Percentiles rank a stretch among this genome's conserved stretches.
phyloP scores from a whole-genome alignment of 2,888 invertebrate species.

The Tromatobia lineatoria region DNA sequence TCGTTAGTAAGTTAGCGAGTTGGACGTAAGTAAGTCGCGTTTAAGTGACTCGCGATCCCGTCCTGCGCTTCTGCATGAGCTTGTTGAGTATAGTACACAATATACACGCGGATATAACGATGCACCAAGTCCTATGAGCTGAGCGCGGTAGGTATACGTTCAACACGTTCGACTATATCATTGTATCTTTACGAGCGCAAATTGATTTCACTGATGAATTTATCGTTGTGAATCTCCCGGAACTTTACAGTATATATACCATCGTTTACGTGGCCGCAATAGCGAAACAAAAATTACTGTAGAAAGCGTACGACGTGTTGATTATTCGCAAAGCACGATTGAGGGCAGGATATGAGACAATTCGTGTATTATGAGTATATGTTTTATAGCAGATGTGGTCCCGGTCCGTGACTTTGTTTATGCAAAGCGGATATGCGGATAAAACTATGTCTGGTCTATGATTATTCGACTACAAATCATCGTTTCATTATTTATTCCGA shows the following conservation, averaged over 20 bases:
- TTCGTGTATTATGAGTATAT: background rate
- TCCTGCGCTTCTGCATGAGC: constrained; percentile 16
- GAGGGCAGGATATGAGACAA: background rate
- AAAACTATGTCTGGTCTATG: background rate
- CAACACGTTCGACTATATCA: constrained; percentile 21
- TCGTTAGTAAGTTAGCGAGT: constrained; percentile 77
- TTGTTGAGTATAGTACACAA: constrained; percentile 1
- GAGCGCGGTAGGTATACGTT: constrained; percentile 2
- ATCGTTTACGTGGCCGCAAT: background rate
- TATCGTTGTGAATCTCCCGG: constrained; percentile 45
- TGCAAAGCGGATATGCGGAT: background rate
- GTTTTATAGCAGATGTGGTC: background rate
- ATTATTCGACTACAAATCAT: background rate
- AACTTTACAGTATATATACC: background rate
- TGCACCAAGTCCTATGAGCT: constrained; percentile 6
- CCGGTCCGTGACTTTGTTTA: background rate
- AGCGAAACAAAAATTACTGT: background rate
- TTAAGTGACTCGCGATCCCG: constrained; percentile 64
- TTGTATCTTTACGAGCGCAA: constrained; percentile 55
- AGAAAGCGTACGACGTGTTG: constrained; percentile 11
- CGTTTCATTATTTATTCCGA: no score
- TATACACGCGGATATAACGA: background rate
- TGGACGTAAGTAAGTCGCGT: constrained; percentile 67
- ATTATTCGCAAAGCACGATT: background rate
- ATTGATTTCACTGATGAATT: constrained; percentile 62